Evolutionary conservation across 2,113 vertebrate genomes (phyloP), one percentile per base, ranked within the genome.

Genomic region (Tamias sibiricus): DNA sequence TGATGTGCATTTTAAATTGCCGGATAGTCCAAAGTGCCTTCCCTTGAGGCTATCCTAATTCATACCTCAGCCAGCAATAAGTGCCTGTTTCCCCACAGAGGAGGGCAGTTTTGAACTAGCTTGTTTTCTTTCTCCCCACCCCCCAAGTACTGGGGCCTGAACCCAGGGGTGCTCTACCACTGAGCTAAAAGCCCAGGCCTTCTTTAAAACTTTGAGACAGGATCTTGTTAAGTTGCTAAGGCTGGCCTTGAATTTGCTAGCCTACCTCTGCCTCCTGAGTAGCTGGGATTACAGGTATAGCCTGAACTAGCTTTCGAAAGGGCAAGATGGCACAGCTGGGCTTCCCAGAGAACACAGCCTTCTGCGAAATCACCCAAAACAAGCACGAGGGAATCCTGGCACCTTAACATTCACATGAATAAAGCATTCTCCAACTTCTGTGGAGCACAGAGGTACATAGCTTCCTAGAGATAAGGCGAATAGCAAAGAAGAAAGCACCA

Each of bases 11-110:
- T 95, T 80, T 71, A 81, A 92, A 54, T 28, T 84, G 20, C 54
- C 62, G 54, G 49, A 71, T 1, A 40, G 72, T 87, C 49, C 47
- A 54, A 81, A 92, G 2, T 32, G 19, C 24, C 54, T 62, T 92
- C 91, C 85, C 64, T 44, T 19, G n/a, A 42, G 84, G 81, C 47
- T 74, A 47, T 54, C 87, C 52, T 85, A 77, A 92, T 80, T 92
- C 57, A 54, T 10, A 81, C 49, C n/a, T 44, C 37, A 68, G 54
- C 13, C 52, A 77, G 42, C 44, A 90, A 35, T 17, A 90, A 87
- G 88, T 22, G 26, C 62, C 74, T 52, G 7, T 40, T 84, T 95
- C 30, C 83, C 87, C 80, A 79, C 0, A 12, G 19, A 49, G n/a
- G 49, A 71, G 72, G 30, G 62, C 32, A 35, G 59, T 54, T 91